Base-by-base conservation (phyloP, 2,113 vertebrate genomes). In the pig (Sus scrofa) region DNA sequence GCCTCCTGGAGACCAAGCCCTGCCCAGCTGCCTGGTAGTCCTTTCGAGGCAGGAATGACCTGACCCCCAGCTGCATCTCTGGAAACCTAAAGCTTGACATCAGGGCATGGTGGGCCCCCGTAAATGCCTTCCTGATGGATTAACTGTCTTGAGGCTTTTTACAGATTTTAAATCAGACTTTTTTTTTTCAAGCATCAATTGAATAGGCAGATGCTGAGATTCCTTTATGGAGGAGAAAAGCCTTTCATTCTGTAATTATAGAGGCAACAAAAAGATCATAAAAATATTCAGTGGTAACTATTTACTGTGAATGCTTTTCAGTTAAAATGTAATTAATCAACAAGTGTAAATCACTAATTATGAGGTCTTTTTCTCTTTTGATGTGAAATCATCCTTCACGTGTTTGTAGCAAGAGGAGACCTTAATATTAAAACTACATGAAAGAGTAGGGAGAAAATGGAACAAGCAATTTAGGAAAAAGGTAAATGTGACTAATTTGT, bases 251-350 rank as follows among this genome's bases (percentile, higher is more conserved):
- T 18, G 2, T 96, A 95, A 95, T 98, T 96, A 97, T 1, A 70
- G 91, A 96, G 93, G 74, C 83, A 93, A 83, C 77, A 60, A 93
- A 95, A 84, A 83, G 89, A 97, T 96, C 82, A 96, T 86, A 95
- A 94, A 96, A 97, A 97, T 95, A 89, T 79, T 94, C 82, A 89
- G 63, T 96, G 79, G 89, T 89, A 96, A 95, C 96, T 95, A 93
- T 95, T 97, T 94, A 56, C 91, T 95, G 37, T 86, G 96, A 96
- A 91, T 95, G 83, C 86, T 97, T 97, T 96, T 86, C 94, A 86
- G 86, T 97, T 96, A 95, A 95, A 96, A 93, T 94, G 73, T 86
- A 96, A 96, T 96, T 95, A 97, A 95, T 95, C 86, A 97, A 97
- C 95, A 96, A 79, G 94, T 96, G 86, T 79, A 95, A 94, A 97